Conservation (phyloP, 2,113 vertebrate species). For the Pterophyllum scalare region DNA sequence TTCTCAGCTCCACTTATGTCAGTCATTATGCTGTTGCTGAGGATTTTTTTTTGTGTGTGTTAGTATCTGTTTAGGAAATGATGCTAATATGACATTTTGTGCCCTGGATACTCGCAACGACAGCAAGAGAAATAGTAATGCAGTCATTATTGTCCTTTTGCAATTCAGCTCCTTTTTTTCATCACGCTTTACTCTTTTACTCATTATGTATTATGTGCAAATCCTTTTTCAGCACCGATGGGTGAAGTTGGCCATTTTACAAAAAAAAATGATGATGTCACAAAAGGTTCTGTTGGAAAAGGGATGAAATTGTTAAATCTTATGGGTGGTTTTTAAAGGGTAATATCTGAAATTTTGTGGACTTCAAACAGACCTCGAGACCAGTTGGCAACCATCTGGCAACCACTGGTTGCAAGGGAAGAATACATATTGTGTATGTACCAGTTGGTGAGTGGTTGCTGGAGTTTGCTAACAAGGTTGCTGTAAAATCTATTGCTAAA, state of each 20-base stretch:
- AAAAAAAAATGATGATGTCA: background rate
- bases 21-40: conserved; percentile 40
- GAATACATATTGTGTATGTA: background rate
- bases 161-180: conserved; percentile 20
- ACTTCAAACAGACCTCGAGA: background rate
- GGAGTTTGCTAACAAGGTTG: background rate
- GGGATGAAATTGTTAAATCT: background rate
- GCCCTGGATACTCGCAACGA: conserved; percentile 71
- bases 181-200: background rate
- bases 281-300: background rate
- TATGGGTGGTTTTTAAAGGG: background rate
- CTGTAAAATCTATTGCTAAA: background rate
- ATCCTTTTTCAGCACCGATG: background rate
- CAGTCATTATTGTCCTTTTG: conserved; percentile 39
- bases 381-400: background rate
- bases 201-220: background rate
- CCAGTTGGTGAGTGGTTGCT: background rate
- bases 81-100: conserved; percentile 71
- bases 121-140: conserved; percentile 49
- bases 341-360: background rate
- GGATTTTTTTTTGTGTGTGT: conserved; percentile 21
- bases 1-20: conserved; percentile 37
- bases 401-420: background rate
- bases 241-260: conserved; percentile 27
- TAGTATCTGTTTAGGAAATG: conserved; percentile 34